phyloP scores from a whole-genome alignment of 2,888 invertebrate genomes.

The Metallyticus violacea region DNA sequence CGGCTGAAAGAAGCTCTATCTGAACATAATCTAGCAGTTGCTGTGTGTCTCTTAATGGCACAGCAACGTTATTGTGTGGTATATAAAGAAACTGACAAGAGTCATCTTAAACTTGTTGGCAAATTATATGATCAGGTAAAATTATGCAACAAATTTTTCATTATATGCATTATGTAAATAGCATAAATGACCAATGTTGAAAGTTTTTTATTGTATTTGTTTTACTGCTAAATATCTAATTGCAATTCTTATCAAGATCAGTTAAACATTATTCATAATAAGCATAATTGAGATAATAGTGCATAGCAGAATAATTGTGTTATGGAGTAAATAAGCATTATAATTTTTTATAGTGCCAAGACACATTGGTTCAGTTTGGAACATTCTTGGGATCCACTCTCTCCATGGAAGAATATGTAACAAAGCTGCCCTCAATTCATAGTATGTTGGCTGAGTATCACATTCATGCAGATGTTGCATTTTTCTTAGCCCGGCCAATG shows the following conservation, averaged over 20 bases:
- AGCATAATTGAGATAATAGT: no score
- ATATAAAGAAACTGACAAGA: slow-evolving; percentile 70
- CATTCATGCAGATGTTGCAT: slow-evolving; percentile 95
- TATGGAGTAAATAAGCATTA: no score
- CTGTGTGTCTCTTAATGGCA: slow-evolving; percentile 90
- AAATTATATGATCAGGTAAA: slow-evolving; percentile 58
- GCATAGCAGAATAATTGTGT: no score
- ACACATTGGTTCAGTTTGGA: slow-evolving; percentile 96
- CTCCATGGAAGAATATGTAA: slow-evolving; percentile 91
- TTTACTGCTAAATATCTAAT: no score
- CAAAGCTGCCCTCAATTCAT: slow-evolving; percentile 82
- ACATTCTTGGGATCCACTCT: slow-evolving; percentile 92
- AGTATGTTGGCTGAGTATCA: slow-evolving; percentile 88
- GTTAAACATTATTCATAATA: no score
- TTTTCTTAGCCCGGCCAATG: slow-evolving; percentile 92
- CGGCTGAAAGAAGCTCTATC: slow-evolving; percentile 93
- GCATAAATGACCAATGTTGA: no score
- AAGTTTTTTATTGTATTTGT: no score
- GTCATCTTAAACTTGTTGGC: slow-evolving; percentile 77
- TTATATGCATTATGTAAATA: not conserved
- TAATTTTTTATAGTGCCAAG: slow-evolving; percentile 80
- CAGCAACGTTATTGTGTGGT: slow-evolving; percentile 97
- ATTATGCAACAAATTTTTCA: not conserved
- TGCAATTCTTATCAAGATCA: no score
- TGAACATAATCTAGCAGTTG: slow-evolving; percentile 89